A percentile compares a stretch with the other conserved stretches of the same genome.
Conservation (phyloP, 2,113 vertebrate species). For the Montifringilla adamsi region DNA sequence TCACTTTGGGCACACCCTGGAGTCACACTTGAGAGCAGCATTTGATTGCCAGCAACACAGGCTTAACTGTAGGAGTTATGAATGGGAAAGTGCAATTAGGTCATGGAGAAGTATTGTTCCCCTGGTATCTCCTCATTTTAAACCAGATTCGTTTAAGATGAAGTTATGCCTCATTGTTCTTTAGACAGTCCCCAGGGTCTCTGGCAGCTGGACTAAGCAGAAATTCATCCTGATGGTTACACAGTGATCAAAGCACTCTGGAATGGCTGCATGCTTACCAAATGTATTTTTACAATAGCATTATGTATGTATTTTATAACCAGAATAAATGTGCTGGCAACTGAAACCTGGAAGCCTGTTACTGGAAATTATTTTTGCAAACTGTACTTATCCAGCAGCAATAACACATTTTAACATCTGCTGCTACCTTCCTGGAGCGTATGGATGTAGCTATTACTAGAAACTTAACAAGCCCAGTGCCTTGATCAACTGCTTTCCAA, state of each 20-base stretch:
- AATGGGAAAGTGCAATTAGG: not conserved
- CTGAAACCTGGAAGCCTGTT: conserved; percentile 17
- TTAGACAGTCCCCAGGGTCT: not conserved
- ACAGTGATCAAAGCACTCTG: not conserved
- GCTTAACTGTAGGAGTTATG: not conserved
- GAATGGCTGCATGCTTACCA: not conserved
- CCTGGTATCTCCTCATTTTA: not conserved
- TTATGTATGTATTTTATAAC: not conserved
- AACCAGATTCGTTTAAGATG: not conserved
- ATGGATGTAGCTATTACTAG: not conserved
- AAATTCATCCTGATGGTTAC: not conserved
- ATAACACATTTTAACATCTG: conserved; percentile 42
- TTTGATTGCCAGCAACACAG: not conserved
- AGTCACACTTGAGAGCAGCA: not conserved
- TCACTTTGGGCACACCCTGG: not conserved
- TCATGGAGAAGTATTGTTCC: not conserved
- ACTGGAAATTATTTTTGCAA: conserved; percentile 40
- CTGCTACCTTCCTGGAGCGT: conserved; percentile 20
- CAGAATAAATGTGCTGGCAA: conserved; percentile 23
- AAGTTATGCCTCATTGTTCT: not conserved
- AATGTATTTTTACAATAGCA: not conserved
- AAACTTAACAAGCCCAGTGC: conserved; percentile 14
- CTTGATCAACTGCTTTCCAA: conserved; percentile 20
- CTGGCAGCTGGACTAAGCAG: not conserved
- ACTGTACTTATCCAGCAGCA: conserved; percentile 28